Evolutionary conservation across 2,888 invertebrate species (phyloP), one percentile per base, ranked within the genome.

Genomic region (Rutpela maculata): DNA sequence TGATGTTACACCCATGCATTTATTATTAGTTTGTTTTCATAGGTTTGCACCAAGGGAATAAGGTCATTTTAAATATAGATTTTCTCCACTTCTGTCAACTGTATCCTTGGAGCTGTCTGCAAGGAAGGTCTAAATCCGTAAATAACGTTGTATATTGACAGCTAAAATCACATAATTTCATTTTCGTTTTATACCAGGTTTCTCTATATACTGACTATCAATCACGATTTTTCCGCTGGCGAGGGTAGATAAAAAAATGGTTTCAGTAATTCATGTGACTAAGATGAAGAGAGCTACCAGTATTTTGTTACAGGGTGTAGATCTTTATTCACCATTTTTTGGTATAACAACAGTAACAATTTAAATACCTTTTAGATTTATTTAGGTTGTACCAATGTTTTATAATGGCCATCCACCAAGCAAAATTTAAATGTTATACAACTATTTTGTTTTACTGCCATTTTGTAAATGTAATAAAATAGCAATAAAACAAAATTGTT

Each of bases 111-210:
- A 18, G 63, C 43, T 38, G 19, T 19, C 18, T 66, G n/a, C 19
- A 18, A 12, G 18, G 11, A 50, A 19, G 17, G 7, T 17, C n/a
- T 63, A 63, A 43, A 66, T 18, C 43, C 65, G 18, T 66, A 66
- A 38, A 66, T 66, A 66, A 66, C 65, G 19, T 43, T 66, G 65
- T 66, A 18, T 43, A 66, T 66, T 66, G 65, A 66, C 65, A 66
- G 65, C 50, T 38, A 18, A 19, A 66, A 66, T 66, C 65, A 66
- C 43, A 66, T 66, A 50, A 66, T 66, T 66, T 38, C 65, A 66
- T 19, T 66, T 66, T 66, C 65, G 65, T 65, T 38, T 65, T 65
- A 65, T 43, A 65, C 43, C 22, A 63, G 50, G 65, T 22, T 43
- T 38, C 38, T 38, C 31, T 18, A 17, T 63, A 63, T 17, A 63